Percentiles rank a stretch among this genome's conserved stretches.
Evolutionary conservation across 2,888 invertebrate species (phyloP).

Genomic region (Colostygia pectinataria): DNA sequence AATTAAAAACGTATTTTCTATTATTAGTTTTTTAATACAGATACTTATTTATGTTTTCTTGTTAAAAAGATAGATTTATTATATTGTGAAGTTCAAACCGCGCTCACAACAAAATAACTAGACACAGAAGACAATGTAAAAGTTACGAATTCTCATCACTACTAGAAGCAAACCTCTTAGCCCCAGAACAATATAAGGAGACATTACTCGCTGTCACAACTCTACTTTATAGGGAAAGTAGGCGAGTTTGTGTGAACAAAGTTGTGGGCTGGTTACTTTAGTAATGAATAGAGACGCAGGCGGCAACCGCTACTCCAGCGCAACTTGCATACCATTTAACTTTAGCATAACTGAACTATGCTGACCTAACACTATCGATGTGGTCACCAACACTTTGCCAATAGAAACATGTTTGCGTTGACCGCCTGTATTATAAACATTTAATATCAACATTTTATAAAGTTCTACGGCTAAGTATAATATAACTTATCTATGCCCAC

Average conservation of each 20-base stretch:
- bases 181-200: slow-evolving; percentile 81
- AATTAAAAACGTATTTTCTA: too few relatives aligned
- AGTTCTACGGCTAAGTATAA: too few relatives aligned
- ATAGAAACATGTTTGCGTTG: slow-evolving; percentile 3
- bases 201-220: slow-evolving; percentile 81
- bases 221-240: slow-evolving; percentile 81
- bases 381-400: slow-evolving; percentile 31
- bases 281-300: slow-evolving; percentile 79
- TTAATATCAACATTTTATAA: too few relatives aligned
- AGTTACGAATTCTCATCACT: slow-evolving; percentile 78
- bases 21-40: too few relatives aligned
- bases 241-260: slow-evolving; percentile 74
- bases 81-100: slow-evolving; percentile 55
- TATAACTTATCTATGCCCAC: too few relatives aligned
- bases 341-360: slow-evolving; percentile 60
- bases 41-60: too few relatives aligned
- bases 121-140: slow-evolving; percentile 58
- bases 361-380: slow-evolving; percentile 53
- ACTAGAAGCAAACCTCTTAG: slow-evolving; percentile 78
- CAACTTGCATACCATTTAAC: slow-evolving; percentile 69
- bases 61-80: too few relatives aligned
- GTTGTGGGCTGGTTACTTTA: slow-evolving; percentile 71
- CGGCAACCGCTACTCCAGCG: slow-evolving; percentile 68
- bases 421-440: neutral
- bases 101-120: slow-evolving; percentile 57